Percentiles rank a stretch among this genome's conserved stretches.
These are phyloP conservation scores for Sycophila sp. DNA, from an alignment of 1,140 invertebrate genomes.

Conservation along the genomic window DNA sequence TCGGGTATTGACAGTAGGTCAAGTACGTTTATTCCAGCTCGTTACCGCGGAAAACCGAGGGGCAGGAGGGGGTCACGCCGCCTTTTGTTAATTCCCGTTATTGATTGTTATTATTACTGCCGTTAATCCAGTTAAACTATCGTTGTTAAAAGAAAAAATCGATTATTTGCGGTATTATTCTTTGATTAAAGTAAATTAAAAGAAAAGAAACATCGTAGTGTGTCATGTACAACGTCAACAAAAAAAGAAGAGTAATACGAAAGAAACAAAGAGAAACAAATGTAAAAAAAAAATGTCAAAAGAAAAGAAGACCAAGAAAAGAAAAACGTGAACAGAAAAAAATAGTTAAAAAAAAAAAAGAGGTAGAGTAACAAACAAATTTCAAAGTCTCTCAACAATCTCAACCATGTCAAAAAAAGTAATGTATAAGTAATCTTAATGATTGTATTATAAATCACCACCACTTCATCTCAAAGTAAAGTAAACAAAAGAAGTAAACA, in stretches of 20 bases:
- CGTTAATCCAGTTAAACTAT: no score
- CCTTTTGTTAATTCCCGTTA: constrained; percentile 29
- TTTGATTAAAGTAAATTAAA: constrained; percentile 57
- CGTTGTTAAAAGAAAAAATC: no score
- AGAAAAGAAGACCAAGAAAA: constrained; percentile 49
- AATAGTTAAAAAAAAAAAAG: constrained; percentile 59
- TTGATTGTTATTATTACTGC: constrained; percentile 37
- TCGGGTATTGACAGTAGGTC: constrained; percentile 36
- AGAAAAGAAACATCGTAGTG: constrained; percentile 2
- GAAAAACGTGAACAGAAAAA: constrained; percentile 54
- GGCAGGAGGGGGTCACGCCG: background rate
- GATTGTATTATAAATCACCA: constrained; percentile 41
- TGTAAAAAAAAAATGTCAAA: constrained; percentile 56
- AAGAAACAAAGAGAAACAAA: constrained; percentile 33
- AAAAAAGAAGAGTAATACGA: constrained; percentile 13
- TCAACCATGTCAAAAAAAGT: constrained; percentile 56
- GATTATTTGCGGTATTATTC: constrained; percentile 44
- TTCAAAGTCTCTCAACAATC: constrained; percentile 64
- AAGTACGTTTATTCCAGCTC: constrained; percentile 35
- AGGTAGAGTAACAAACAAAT: constrained; percentile 64
- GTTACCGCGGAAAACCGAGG: constrained; percentile 7
- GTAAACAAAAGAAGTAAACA: constrained; percentile 36
- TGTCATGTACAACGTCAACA: constrained; percentile 34
- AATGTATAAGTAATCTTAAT: constrained; percentile 28
- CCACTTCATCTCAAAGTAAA: constrained; percentile 42